These are phyloP conservation scores for Prunella strophiata DNA, from an alignment of 2,797 vertebrate genomes.

Conservation along the genomic window DNA sequence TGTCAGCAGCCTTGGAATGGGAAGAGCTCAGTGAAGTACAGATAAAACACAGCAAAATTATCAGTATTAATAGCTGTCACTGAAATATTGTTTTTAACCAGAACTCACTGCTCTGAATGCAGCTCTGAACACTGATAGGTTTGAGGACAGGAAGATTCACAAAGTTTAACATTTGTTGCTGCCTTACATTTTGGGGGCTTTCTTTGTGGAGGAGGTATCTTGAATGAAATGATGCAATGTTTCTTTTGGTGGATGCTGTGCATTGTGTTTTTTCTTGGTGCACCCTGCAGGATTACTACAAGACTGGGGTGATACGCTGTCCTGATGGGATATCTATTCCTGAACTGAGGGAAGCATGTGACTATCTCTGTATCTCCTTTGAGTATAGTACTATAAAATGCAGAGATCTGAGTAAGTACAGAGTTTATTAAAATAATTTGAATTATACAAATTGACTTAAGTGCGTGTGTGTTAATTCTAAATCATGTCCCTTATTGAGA, in stretches of 20 bases:
- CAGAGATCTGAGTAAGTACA: constrained; percentile 98
- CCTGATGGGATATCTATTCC: constrained; percentile 99
- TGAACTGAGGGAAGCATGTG: constrained; percentile 96
- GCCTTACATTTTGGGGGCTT: neutral
- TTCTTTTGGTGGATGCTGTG: neutral
- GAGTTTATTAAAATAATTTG: neutral
- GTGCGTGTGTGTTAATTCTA: neutral
- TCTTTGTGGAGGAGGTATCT: neutral
- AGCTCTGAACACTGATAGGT: neutral
- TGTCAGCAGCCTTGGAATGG: neutral
- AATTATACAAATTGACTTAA: neutral
- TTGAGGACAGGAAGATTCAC: neutral
- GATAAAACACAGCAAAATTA: neutral
- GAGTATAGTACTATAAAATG: constrained; percentile 99
- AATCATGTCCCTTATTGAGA: neutral
- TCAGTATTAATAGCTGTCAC: neutral
- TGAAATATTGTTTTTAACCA: neutral
- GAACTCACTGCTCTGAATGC: neutral
- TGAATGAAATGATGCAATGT: neutral
- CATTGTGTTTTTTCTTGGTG: constrained; percentile 57
- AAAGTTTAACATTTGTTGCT: neutral
- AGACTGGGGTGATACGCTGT: constrained; percentile 97
- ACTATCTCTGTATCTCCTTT: constrained; percentile 99
- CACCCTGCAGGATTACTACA: constrained; percentile 92
- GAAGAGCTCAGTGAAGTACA: neutral